phyloP scores from a whole-genome alignment of 2,113 vertebrate genomes.

The Mesitornis unicolor region DNA sequence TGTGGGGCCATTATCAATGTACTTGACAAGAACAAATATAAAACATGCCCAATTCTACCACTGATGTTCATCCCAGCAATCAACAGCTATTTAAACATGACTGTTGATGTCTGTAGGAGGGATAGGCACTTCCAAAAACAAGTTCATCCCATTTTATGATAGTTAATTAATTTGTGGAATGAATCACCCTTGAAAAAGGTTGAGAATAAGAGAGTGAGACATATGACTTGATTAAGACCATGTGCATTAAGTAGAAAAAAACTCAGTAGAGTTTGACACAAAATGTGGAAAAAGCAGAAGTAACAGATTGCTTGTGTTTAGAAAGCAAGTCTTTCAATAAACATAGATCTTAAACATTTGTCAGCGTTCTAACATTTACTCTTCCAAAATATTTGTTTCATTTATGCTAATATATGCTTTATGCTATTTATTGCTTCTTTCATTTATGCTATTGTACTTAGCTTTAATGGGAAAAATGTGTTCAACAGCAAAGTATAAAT shows the following conservation, averaged over 20 bases:
- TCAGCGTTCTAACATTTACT: neutral
- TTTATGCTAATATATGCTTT: no score
- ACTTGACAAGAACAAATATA: neutral
- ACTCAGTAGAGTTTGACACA: neutral
- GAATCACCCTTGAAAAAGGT: neutral
- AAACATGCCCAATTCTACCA: neutral
- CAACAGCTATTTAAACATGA: neutral
- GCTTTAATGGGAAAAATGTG: neutral
- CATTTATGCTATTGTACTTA: neutral
- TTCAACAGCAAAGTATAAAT: neutral
- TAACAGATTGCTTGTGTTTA: neutral
- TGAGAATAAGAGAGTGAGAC: neutral
- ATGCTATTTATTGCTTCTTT: no score
- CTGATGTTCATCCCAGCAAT: neutral
- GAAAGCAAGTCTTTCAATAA: neutral
- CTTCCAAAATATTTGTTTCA: neutral
- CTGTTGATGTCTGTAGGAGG: neutral
- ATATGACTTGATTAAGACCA: neutral
- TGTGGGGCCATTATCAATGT: neutral
- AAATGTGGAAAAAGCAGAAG: neutral
- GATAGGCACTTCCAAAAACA: neutral
- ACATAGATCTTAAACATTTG: neutral
- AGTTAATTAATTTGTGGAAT: neutral
- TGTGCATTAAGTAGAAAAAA: neutral
- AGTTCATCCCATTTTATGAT: neutral